A percentile compares a stretch with the other conserved stretches of the same genome.
Conservation (phyloP, 53 echinoderm and acorn worm genomes). For the Stichopus horrens region DNA sequence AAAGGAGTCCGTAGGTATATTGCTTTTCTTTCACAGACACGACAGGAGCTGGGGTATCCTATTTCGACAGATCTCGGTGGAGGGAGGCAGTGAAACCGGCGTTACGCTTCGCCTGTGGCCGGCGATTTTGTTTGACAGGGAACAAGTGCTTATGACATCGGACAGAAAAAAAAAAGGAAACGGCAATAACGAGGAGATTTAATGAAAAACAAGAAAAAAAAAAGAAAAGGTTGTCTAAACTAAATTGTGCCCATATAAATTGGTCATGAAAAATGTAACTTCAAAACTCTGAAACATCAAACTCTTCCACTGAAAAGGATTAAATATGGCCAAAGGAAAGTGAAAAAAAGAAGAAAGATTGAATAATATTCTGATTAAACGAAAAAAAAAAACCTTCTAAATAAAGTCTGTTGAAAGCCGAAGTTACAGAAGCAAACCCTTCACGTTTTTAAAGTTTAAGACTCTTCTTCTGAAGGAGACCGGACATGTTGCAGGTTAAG, state of each 20-base stretch:
- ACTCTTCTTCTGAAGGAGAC: no score
- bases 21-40: no score
- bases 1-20: no score
- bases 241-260: conserved; percentile 35
- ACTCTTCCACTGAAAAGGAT: neutral
- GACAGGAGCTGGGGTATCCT: no score
- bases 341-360: neutral
- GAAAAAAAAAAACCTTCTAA: neutral
- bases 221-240: neutral
- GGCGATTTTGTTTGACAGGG: no score
- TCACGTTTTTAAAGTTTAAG: no score
- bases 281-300: conserved; percentile 7
- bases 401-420: neutral
- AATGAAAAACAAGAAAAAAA: conserved; percentile 13
- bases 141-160: no score
- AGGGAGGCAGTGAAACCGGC: no score
- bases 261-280: conserved; percentile 24
- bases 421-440: neutral
- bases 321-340: conserved; percentile 21
- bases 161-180: neutral
- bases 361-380: neutral
- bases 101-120: no score
- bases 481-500: no score
- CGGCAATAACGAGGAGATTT: neutral
- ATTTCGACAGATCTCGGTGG: no score